phyloP scores from a whole-genome alignment of 2,797 vertebrate species.

The Channallabes apus region DNA sequence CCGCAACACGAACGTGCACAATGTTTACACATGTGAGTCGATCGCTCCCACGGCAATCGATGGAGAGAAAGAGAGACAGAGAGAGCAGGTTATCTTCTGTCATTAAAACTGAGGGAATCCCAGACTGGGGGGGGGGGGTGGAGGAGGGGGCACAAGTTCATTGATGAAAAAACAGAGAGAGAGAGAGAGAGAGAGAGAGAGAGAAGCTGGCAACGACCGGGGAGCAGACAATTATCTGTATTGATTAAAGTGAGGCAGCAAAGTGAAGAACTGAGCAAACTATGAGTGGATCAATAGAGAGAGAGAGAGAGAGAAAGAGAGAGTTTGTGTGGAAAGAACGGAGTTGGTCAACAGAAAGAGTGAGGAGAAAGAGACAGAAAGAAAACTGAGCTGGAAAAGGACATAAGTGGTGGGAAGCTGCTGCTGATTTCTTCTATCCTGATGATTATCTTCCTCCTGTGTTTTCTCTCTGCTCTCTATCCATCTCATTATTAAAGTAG shows the following conservation, averaged over 20 bases:
- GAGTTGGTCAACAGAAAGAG: slow-evolving; percentile 61
- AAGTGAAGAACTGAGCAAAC: slow-evolving; percentile 82
- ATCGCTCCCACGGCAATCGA: slow-evolving; percentile 81
- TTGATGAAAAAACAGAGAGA: slow-evolving; percentile 73
- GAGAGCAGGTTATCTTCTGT: slow-evolving; percentile 82
- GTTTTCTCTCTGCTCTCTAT: background rate
- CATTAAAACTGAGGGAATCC: slow-evolving; percentile 80
- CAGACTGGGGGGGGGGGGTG: slow-evolving; percentile 67
- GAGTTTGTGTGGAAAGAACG: slow-evolving; percentile 46
- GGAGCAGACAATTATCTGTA: slow-evolving; percentile 84
- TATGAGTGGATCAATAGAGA: slow-evolving; percentile 82
- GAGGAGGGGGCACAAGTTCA: slow-evolving; percentile 71
- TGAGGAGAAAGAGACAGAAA: slow-evolving; percentile 14
- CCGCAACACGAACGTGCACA: slow-evolving; percentile 66
- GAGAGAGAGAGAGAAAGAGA: slow-evolving; percentile 63
- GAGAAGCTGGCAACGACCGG: slow-evolving; percentile 64
- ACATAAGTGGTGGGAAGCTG: background rate
- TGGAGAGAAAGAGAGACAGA: slow-evolving; percentile 66
- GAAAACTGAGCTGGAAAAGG: background rate
- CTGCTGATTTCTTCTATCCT: background rate
- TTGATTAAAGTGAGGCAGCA: slow-evolving; percentile 80
- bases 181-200: slow-evolving; percentile 52
- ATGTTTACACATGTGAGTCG: slow-evolving; percentile 79
- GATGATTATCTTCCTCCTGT: background rate
- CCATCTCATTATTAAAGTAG: background rate